Evolutionary conservation across 2,888 invertebrate genomes (phyloP).

Genomic region (Zygaena filipendulae): DNA sequence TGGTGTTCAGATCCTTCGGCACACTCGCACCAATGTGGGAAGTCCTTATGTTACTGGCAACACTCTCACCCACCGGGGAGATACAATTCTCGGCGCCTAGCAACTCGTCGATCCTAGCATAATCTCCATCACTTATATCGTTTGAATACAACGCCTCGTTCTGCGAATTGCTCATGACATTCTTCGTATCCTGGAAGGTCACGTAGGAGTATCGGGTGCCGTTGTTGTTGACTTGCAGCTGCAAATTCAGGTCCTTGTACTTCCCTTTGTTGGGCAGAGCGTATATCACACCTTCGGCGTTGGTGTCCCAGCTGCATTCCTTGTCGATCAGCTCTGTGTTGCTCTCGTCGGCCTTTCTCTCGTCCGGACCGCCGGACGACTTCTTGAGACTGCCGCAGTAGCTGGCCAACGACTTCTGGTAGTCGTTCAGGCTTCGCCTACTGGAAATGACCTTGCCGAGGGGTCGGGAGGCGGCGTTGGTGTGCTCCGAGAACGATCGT

Average conservation of each 20-base stretch:
- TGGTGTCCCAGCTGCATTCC: conserved; percentile 69
- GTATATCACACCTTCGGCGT: conserved; percentile 62
- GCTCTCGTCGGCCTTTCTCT: conserved; percentile 47
- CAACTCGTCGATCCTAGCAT: conserved; percentile 55
- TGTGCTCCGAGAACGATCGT: conserved; percentile 58
- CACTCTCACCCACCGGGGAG: conserved; percentile 44
- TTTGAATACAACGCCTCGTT: conserved; percentile 55
- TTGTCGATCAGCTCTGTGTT: conserved; percentile 62
- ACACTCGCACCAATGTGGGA: conserved; percentile 44
- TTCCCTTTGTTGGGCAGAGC: conserved; percentile 62
- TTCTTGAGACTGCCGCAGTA: conserved; percentile 41
- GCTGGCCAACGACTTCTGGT: conserved; percentile 45
- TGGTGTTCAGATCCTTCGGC: conserved; percentile 28
- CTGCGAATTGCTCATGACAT: conserved; percentile 57
- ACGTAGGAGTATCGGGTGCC: conserved; percentile 60
- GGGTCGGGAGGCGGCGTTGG: conserved; percentile 37
- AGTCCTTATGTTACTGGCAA: conserved; percentile 41
- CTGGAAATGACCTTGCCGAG: conserved; percentile 59
- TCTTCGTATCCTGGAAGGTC: conserved; percentile 55
- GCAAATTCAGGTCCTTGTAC: conserved; percentile 57
- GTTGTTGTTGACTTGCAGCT: conserved; percentile 59
- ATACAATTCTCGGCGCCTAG: conserved; percentile 54
- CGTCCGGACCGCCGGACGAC: conserved; percentile 11
- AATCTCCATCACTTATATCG: conserved; percentile 52
- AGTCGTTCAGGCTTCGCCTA: conserved; percentile 55